Percentiles rank a stretch among this genome's conserved stretches.
These are phyloP conservation scores for Lagodon rhomboides DNA, from an alignment of 2,797 vertebrate genomes.

Conservation along the genomic window DNA sequence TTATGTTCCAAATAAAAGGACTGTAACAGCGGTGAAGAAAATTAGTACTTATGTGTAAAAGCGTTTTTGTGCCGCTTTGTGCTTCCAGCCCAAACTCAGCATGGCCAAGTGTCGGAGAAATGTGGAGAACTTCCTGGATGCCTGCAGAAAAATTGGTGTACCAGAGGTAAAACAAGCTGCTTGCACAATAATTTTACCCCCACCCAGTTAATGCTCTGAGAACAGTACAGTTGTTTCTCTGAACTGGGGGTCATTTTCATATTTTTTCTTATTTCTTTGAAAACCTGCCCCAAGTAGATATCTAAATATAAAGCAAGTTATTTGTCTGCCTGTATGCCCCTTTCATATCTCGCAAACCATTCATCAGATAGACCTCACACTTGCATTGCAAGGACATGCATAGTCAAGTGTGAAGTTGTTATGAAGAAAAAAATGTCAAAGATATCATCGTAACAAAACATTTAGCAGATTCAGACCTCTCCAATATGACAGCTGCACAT, in stretches of 20 bases:
- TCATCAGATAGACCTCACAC: too few relatives aligned
- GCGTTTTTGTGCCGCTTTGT: constrained; percentile 18
- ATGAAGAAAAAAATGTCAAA: too few relatives aligned
- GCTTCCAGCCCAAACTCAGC: constrained; percentile 93
- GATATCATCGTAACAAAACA: too few relatives aligned
- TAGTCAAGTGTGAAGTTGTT: too few relatives aligned
- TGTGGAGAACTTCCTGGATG: constrained; percentile 97
- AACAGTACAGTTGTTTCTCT: neutral
- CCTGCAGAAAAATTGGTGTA: constrained; percentile 94
- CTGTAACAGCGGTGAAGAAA: neutral
- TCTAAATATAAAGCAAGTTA: too few relatives aligned
- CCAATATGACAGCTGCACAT: too few relatives aligned
- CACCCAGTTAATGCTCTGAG: neutral
- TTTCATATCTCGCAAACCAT: too few relatives aligned
- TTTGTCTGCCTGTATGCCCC: too few relatives aligned
- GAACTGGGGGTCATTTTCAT: constrained; percentile 52
- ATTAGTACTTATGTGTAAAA: neutral
- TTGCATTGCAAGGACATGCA: too few relatives aligned
- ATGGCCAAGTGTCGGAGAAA: constrained; percentile 98
- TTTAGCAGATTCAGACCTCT: too few relatives aligned
- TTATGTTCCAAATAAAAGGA: too few relatives aligned
- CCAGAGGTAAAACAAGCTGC: constrained; percentile 88
- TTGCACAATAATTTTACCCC: accelerated
- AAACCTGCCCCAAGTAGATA: neutral
- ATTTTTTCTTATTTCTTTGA: neutral